These are phyloP conservation scores for Nannobrachium achirus DNA, from an alignment of 2,113 vertebrate genomes.

Conservation along the genomic window DNA sequence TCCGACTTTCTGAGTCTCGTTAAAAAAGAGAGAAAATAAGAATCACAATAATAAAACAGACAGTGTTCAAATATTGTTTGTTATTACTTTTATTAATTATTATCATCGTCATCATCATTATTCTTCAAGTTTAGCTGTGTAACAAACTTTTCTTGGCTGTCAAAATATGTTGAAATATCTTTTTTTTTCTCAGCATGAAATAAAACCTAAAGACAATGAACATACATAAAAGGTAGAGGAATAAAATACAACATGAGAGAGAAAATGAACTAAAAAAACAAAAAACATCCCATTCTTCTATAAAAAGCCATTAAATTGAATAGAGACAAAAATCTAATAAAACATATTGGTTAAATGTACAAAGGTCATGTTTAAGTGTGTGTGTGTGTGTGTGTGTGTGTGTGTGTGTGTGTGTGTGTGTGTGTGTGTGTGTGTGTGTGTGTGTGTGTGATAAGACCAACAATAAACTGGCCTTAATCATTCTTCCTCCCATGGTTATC, in stretches of 20 bases:
- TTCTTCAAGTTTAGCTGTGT: slow-evolving; percentile 81
- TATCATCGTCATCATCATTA: slow-evolving; percentile 71
- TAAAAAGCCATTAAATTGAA: slow-evolving; percentile 64
- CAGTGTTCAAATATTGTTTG: slow-evolving; percentile 51
- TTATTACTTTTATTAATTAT: slow-evolving; percentile 81
- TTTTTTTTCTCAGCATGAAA: slow-evolving; percentile 65
- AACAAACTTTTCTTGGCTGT: slow-evolving; percentile 79
- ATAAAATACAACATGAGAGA: slow-evolving; percentile 74
- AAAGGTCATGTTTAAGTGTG: slow-evolving; percentile 50
- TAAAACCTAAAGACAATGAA: slow-evolving; percentile 61
- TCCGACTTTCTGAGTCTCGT: no score
- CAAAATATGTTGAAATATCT: slow-evolving; percentile 73
- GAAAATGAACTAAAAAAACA: slow-evolving; percentile 51
- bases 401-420: slow-evolving; percentile 16
- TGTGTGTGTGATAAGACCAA: slow-evolving; percentile 49
- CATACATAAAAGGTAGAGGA: slow-evolving; percentile 69
- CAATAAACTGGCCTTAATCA: slow-evolving; percentile 63
- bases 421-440: slow-evolving; percentile 1
- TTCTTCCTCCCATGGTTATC: slow-evolving; percentile 56
- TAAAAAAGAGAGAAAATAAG: background rate
- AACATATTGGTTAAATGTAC: slow-evolving; percentile 74
- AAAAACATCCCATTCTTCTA: slow-evolving; percentile 51
- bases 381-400: slow-evolving; percentile 14
- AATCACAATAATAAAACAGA: slow-evolving; percentile 13
- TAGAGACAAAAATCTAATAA: slow-evolving; percentile 64